A percentile compares a stretch with the other conserved stretches of the same genome.
Evolutionary conservation across 2,113 vertebrate species (phyloP).

Genomic region (Tylochromis polylepis): DNA sequence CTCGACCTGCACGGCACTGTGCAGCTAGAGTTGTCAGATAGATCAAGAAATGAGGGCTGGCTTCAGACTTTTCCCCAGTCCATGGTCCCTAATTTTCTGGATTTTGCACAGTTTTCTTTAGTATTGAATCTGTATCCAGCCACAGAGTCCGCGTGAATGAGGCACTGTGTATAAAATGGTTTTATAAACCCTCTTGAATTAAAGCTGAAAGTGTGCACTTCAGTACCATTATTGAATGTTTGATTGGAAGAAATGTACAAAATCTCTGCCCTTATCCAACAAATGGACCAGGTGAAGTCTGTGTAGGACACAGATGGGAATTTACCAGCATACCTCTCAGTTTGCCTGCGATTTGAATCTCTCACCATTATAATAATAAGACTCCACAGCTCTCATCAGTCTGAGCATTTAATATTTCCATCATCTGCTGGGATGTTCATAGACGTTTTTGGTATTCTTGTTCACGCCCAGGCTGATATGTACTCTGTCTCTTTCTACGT

Average conservation of each 20-base stretch:
- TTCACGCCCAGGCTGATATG: background rate
- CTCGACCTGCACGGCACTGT: background rate
- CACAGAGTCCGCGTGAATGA: background rate
- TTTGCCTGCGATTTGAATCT: background rate
- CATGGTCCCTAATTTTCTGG: background rate
- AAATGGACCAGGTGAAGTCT: background rate
- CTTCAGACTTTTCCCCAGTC: background rate
- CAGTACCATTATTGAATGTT: background rate
- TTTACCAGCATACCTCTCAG: background rate
- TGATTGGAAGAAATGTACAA: background rate
- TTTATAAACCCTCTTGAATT: rapidly evolving
- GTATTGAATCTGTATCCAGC: background rate
- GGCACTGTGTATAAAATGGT: background rate
- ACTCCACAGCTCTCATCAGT: background rate
- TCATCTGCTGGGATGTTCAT: background rate
- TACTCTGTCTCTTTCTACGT: background rate
- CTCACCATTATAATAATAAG: background rate
- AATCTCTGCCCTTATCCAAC: background rate
- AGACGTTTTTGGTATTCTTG: background rate
- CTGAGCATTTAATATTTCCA: background rate
- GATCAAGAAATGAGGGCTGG: rapidly evolving
- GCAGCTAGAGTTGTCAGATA: background rate
- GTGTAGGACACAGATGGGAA: background rate
- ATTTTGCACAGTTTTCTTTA: background rate
- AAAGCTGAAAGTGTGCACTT: background rate